Percentiles rank a stretch among this genome's conserved stretches.
phyloP scores from a whole-genome alignment of 2,113 vertebrate genomes.

The Plestiodon gilberti region DNA sequence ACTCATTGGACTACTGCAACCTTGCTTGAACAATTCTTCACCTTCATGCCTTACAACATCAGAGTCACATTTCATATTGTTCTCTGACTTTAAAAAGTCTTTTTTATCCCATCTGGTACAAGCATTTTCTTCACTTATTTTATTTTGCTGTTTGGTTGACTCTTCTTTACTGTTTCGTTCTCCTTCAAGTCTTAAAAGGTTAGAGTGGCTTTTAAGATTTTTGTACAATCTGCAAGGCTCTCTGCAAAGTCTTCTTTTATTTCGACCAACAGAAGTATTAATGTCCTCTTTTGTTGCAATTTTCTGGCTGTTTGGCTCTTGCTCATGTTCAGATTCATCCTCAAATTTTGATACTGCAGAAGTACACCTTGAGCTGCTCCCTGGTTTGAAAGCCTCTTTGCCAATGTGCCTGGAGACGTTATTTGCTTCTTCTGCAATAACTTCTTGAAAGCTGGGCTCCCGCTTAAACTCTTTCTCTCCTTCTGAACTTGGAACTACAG shows the following conservation, averaged over 20 bases:
- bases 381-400: background rate
- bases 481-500: conserved; percentile 16
- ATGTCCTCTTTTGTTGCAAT: background rate
- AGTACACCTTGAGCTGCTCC: background rate
- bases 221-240: background rate
- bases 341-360: background rate
- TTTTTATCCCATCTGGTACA: background rate
- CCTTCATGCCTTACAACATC: background rate
- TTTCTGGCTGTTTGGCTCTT: background rate
- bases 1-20: background rate
- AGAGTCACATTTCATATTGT: background rate
- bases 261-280: background rate
- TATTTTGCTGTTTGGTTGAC: background rate
- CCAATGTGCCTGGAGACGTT: background rate
- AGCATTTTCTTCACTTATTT: background rate
- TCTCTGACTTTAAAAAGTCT: background rate
- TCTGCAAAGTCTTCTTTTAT: background rate
- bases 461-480: background rate
- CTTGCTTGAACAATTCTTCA: fast-evolving
- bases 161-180: fast-evolving
- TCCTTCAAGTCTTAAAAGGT: background rate
- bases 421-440: background rate
- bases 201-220: background rate
- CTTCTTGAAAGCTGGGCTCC: background rate
- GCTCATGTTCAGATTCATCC: background rate